A percentile compares a stretch with the other conserved stretches of the same genome.
Evolutionary conservation across 2,888 invertebrate species (phyloP).

Genomic region (Philhelius pedissequus): DNA sequence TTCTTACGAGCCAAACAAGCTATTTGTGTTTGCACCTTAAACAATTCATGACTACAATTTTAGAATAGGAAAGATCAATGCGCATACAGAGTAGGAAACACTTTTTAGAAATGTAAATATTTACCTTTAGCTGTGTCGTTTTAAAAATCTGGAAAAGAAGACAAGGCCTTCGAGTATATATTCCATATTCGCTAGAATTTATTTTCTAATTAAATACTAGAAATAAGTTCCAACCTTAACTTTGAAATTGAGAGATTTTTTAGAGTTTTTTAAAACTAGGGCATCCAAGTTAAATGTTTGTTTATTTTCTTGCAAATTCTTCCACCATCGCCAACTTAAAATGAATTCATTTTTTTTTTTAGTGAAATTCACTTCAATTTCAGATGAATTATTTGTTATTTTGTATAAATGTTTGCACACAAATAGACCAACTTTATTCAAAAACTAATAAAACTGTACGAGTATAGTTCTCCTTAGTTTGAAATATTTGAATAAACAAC

Average conservation of each 20-base stretch:
- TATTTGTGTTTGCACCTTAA: background rate
- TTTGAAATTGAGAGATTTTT: background rate
- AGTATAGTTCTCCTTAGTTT: background rate
- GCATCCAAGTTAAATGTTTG: background rate
- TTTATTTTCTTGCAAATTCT: background rate
- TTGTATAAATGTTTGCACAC: background rate
- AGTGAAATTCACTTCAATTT: background rate
- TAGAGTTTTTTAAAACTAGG: background rate
- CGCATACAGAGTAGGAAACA: background rate
- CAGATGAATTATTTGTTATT: background rate
- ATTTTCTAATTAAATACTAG: background rate
- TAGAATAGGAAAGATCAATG: background rate
- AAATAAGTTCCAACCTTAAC: background rate
- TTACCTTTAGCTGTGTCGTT: background rate
- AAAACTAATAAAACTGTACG: background rate
- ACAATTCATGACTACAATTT: background rate
- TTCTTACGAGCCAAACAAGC: background rate
- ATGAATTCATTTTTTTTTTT: too few species aligned
- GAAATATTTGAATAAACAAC: slow-evolving; percentile 1
- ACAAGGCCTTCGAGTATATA: background rate
- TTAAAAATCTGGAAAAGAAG: background rate
- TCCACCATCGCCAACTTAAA: too few species aligned
- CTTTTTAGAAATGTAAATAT: background rate
- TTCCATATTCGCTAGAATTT: too few species aligned
- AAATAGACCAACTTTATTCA: background rate